These are phyloP conservation scores for Chelonoidis abingdonii DNA, from an alignment of 2,113 vertebrate genomes.

Conservation along the genomic window DNA sequence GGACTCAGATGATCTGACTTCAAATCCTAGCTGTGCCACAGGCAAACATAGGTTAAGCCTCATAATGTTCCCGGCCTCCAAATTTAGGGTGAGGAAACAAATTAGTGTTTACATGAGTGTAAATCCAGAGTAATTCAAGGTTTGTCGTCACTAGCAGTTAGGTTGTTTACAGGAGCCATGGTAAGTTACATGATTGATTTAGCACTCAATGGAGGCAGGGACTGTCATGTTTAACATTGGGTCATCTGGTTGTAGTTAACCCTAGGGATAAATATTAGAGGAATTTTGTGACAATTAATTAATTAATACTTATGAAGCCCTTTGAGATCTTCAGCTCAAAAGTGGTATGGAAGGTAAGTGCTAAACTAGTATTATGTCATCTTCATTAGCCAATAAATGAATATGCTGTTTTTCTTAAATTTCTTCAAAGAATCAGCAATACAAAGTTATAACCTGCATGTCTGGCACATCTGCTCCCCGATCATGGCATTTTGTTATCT, in stretches of 20 bases:
- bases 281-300: not conserved
- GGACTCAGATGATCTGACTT: not conserved
- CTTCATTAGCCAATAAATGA: not conserved
- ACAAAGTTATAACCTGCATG: not conserved
- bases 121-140: not conserved
- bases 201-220: not conserved
- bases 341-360: not conserved
- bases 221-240: not conserved
- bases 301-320: not conserved
- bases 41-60: not conserved
- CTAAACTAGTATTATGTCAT: not conserved
- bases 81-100: not conserved
- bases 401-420: not conserved
- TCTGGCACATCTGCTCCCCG: not conserved
- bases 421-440: not conserved
- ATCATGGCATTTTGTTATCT: rapidly evolving
- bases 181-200: not conserved
- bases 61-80: rapidly evolving
- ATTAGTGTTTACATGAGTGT: not conserved
- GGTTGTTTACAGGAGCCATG: rapidly evolving
- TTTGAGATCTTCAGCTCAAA: not conserved
- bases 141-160: rapidly evolving
- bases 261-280: not conserved
- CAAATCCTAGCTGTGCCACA: not conserved
- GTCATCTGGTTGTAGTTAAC: not conserved